Conservation (phyloP, 2,113 vertebrate species). For the Thalassarche chlororhynchos region DNA sequence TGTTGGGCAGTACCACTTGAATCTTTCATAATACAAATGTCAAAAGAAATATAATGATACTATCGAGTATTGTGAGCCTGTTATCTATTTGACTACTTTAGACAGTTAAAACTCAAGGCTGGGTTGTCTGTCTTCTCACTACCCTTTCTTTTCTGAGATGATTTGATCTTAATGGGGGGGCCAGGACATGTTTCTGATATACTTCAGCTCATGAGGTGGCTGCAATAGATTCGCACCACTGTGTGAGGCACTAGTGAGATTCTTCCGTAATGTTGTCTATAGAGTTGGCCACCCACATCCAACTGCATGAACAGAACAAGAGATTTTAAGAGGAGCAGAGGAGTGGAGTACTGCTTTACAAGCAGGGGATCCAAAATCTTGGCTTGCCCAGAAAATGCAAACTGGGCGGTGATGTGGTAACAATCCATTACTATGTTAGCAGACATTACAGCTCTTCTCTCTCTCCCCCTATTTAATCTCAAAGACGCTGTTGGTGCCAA, state of each 20-base stretch:
- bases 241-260: background rate
- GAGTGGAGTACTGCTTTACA: background rate
- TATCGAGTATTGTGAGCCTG: background rate
- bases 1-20: background rate
- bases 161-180: background rate
- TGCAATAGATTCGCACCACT: background rate
- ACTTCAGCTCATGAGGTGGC: background rate
- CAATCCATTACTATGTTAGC: background rate
- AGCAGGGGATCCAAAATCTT: background rate
- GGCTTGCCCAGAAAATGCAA: background rate
- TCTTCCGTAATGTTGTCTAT: background rate
- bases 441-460: background rate
- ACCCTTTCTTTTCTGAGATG: background rate
- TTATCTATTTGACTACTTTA: background rate
- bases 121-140: background rate
- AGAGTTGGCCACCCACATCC: background rate
- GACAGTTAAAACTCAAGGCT: background rate
- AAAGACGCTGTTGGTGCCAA: background rate
- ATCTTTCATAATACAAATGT: background rate
- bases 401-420: background rate
- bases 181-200: background rate
- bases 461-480: background rate
- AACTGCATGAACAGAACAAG: background rate
- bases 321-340: background rate
- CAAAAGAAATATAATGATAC: background rate